phyloP scores from a whole-genome alignment of 2,888 invertebrate genomes.

The Chironomus riparius region DNA sequence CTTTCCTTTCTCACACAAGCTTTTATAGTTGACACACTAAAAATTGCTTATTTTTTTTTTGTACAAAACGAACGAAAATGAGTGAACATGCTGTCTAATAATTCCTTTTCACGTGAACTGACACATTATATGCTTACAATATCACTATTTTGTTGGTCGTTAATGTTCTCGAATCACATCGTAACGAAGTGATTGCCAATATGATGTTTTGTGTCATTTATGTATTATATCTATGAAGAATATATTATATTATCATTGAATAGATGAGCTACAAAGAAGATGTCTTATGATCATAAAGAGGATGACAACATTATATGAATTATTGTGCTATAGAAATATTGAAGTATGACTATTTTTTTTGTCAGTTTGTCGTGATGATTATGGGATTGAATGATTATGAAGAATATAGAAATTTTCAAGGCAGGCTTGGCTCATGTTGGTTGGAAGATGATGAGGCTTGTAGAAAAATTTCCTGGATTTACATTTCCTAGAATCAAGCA shows the following conservation, averaged over 20 bases:
- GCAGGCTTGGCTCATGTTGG: no score
- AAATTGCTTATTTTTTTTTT: no score
- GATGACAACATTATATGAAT: neutral
- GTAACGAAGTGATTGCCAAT: neutral
- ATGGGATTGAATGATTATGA: no score
- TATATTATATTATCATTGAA: neutral
- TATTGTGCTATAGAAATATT: neutral
- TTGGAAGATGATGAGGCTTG: no score
- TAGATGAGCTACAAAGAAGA: neutral
- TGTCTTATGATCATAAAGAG: neutral
- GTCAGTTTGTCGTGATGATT: neutral
- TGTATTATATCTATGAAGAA: neutral
- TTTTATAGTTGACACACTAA: no score
- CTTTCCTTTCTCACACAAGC: no score
- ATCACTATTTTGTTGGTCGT: neutral
- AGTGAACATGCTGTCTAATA: slow-evolving; percentile 3
- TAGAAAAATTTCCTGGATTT: no score
- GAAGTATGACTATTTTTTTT: neutral
- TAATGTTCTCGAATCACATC: slow-evolving; percentile 13
- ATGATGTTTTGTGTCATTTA: neutral
- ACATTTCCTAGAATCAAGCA: no score
- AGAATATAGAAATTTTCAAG: no score
- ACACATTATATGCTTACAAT: neutral
- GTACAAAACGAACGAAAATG: no score
- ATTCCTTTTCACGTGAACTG: slow-evolving; percentile 14